Evolutionary conservation across 2,888 invertebrate species (phyloP).

Genomic region (Amphipyra berbera): DNA sequence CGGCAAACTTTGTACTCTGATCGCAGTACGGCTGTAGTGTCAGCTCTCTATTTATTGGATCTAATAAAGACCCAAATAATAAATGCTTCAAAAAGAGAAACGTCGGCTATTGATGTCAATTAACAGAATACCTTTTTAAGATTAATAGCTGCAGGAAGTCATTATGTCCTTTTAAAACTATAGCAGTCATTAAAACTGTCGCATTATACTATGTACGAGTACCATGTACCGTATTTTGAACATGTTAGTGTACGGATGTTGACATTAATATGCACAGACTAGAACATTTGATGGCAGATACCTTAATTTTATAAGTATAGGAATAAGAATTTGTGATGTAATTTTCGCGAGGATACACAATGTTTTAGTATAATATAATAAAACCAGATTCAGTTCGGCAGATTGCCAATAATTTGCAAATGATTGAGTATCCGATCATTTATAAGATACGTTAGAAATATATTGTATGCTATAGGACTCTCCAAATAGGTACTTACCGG

Average conservation of each 20-base stretch:
- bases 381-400: no score
- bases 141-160: conserved; percentile 44
- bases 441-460: no score
- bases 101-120: conserved; percentile 38
- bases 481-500: no score
- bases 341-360: no score
- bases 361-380: no score
- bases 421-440: no score
- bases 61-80: not conserved
- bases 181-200: conserved; percentile 32
- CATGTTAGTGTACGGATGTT: conserved; percentile 30
- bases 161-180: conserved; percentile 47
- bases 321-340: not conserved
- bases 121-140: conserved; percentile 45
- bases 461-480: no score
- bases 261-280: conserved; percentile 32
- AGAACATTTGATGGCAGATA: conserved; percentile 18
- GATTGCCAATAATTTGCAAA: no score
- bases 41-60: no score
- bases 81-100: conserved; percentile 17
- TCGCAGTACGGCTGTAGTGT: no score
- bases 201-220: conserved; percentile 20
- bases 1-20: no score
- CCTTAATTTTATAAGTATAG: conserved; percentile 14
- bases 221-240: conserved; percentile 45